Conservation (phyloP, 2,888 invertebrate species). For the Oxyteleia sp. region DNA sequence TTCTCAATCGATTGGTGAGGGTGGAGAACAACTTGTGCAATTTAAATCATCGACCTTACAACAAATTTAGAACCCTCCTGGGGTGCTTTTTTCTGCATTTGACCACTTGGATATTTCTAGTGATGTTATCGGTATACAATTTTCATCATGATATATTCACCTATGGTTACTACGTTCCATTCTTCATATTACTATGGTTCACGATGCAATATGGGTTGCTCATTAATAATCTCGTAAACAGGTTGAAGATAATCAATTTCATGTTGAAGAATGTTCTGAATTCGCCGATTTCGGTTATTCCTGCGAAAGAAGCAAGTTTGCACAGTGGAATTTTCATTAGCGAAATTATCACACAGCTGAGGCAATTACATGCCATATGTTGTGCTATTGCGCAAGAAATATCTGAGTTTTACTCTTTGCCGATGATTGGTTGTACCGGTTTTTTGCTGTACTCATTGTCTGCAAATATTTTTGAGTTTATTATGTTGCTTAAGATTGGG, state of each 20-base stretch:
- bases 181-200: constrained; percentile 40
- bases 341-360: constrained; percentile 23
- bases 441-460: constrained; percentile 33
- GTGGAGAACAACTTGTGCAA: constrained; percentile 7
- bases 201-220: constrained; percentile 29
- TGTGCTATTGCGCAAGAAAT: constrained; percentile 27
- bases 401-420: constrained; percentile 16
- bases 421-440: neutral
- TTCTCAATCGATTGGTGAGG: constrained; percentile 11
- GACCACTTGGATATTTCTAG: neutral
- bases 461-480: constrained; percentile 4
- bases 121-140: neutral
- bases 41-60: no score
- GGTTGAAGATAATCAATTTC: constrained; percentile 29
- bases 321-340: constrained; percentile 1
- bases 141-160: neutral
- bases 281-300: neutral
- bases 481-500: neutral
- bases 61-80: neutral
- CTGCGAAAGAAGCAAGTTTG: neutral
- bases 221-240: constrained; percentile 6
- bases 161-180: constrained; percentile 47
- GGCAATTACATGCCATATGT: constrained; percentile 20
- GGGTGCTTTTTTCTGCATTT: neutral
- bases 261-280: constrained; percentile 2